phyloP scores from a whole-genome alignment of 2,113 vertebrate genomes.

The Nesoenas mayeri region DNA sequence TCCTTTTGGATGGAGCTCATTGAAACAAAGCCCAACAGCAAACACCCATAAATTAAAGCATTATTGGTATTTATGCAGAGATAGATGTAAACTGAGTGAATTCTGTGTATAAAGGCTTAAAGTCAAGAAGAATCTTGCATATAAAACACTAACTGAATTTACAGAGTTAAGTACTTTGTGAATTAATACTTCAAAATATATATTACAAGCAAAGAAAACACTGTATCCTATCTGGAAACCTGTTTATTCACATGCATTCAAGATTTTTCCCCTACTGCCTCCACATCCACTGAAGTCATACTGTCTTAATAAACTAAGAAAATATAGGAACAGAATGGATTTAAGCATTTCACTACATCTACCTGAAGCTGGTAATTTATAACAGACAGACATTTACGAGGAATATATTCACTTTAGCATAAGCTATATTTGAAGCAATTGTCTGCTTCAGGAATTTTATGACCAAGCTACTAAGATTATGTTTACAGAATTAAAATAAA shows the following conservation, averaged over 20 bases:
- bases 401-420: not conserved
- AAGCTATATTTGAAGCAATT: not conserved
- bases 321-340: not conserved
- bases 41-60: slow-evolving; percentile 66
- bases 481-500: not conserved
- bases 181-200: not conserved
- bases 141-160: not conserved
- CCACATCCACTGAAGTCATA: not conserved
- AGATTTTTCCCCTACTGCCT: not conserved
- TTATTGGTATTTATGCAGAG: slow-evolving; percentile 62
- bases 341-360: not conserved
- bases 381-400: not conserved
- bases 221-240: not conserved
- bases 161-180: not conserved
- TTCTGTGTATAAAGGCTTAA: not conserved
- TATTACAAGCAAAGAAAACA: not conserved
- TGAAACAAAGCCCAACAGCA: slow-evolving; percentile 74
- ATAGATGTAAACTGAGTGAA: not conserved
- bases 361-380: not conserved
- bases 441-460: not conserved
- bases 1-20: slow-evolving; percentile 63
- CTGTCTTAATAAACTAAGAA: not conserved
- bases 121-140: not conserved
- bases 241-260: not conserved
- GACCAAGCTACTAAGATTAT: not conserved